Base-by-base conservation (phyloP, 2,888 invertebrate genomes). In the Microchrysa polita region DNA sequence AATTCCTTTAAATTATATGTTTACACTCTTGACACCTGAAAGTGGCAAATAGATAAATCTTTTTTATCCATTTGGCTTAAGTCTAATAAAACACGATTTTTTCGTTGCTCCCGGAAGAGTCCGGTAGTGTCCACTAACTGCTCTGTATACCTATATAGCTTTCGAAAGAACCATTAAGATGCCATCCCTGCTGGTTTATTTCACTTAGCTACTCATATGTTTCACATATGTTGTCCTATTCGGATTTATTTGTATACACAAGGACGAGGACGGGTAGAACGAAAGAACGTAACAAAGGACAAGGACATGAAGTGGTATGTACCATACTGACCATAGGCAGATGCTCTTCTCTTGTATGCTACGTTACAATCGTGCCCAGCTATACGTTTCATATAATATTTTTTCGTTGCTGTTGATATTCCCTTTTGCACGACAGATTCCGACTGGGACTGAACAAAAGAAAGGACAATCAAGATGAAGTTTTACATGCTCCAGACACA, bases 21-120 rank as follows among this genome's bases (percentile, higher is more conserved):
- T 16, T 16, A 23, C 22, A 14, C 67, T 16, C 69, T 42, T 52
- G 65, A 65, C 67, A 73, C 60, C 73, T 73, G 42, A 55, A 67
- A 34, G 55, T 65, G 22, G 42, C 48, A 48, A 55, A 72, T 57
- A 72, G 48, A 74, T 74, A 75, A 75, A 75, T 75, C 74, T 73
- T 34, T 72, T 72, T 74, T 74, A 74, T 74, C 74, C 73, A 61
- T 52, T 72, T 55, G 73, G 53, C 73, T 74, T 76, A 74, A 73
- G 63, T 73, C 59, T 73, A 74, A 76, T 75, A 76, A 76, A 76
- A 76, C 74, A 73, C 74, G 75, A 76, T 76, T 76, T 74, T 71
- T 53, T 73, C 63, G 72, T n/a, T n/a, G n/a, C n/a, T n/a, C n/a
- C n/a, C n/a, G n/a, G n/a, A n/a, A n/a, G n/a, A n/a, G 72, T 73